A percentile compares a stretch with the other conserved stretches of the same genome.
phyloP scores from a whole-genome alignment of 2,797 vertebrate species.

The Otolemur crassicaudatus region DNA sequence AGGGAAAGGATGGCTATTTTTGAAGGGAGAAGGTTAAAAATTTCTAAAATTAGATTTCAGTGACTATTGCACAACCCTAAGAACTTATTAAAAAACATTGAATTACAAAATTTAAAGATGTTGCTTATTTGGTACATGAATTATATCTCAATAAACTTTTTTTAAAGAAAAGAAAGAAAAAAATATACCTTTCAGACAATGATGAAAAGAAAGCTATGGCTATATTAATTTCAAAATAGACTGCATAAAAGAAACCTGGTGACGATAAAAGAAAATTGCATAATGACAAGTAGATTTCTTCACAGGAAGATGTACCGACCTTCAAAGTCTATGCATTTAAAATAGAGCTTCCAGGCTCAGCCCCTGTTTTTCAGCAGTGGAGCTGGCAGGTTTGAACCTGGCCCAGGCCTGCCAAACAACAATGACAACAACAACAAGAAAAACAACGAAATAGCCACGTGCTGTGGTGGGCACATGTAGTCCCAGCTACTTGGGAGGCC shows the following conservation, averaged over 20 bases:
- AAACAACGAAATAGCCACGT: too few relatives aligned
- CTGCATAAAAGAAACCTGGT: not conserved
- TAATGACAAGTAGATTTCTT: not conserved
- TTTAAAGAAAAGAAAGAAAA: not conserved
- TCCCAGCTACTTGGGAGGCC: too few relatives aligned
- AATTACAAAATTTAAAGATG: not conserved
- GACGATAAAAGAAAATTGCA: not conserved
- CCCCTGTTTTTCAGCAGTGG: too few relatives aligned
- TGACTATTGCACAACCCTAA: not conserved
- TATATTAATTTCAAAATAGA: not conserved
- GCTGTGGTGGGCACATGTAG: too few relatives aligned
- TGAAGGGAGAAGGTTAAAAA: not conserved
- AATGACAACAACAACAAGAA: too few relatives aligned
- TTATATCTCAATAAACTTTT: not conserved
- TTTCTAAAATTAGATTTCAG: not conserved
- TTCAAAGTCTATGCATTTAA: not conserved
- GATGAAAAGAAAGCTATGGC: not conserved
- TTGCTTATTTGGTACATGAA: not conserved
- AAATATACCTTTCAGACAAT: not conserved
- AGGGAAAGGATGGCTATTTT: not conserved
- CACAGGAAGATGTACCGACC: accelerated
- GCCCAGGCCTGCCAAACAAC: too few relatives aligned
- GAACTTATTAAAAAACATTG: not conserved
- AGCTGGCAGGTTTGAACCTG: too few relatives aligned
- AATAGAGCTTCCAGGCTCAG: not conserved